Base-by-base conservation (phyloP, 2,113 vertebrate species). In the Fulica atra region DNA sequence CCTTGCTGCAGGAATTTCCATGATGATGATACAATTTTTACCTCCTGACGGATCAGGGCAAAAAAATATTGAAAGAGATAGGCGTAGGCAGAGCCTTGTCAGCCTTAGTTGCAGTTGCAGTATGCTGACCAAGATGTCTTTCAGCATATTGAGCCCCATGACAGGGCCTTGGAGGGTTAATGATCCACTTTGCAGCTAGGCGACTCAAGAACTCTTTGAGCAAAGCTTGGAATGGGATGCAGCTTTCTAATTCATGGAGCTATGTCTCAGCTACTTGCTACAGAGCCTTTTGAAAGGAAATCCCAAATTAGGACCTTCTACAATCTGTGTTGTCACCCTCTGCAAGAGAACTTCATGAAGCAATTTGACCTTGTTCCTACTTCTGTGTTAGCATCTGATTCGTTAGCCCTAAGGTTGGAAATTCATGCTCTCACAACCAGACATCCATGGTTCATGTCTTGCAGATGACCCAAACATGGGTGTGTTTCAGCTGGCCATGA, bases 401-500 rank as follows among this genome's bases (percentile, higher is more conserved):
- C 7, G 14, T 94, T 95, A 46, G 77, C 54, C 91, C 73, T 81
- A 81, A 81, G 85, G 88, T 88, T 95, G 94, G 93, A 93, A 89
- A 93, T 69, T 79, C 23, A 48, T 94, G 80, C 77, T 95, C 63
- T 89, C 94, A 83, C 73, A 95, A 79, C n/a, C n/a, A 95, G 83
- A 96, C 92, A 89, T 94, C 70, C 83, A 69, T 72, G 83, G 91
- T 94, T 96, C 96, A 61, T 64, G 63, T 88, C 81, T 92, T 84
- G 56, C 91, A 95, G 86, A 96, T 96, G 96, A 96, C 95, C 96
- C 91, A 97, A 93, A 79, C 88, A 92, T 82, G 96, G 96, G 96
- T 92, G 95, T 97, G 92, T 97, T 97, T 95, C 95, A 96, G 92
- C 91, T 94, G 96, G 96, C 93, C 94, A 93, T 69, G 88, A 25